These are phyloP conservation scores for Arvicola amphibius DNA, from an alignment of 2,797 vertebrate species.

Conservation along the genomic window DNA sequence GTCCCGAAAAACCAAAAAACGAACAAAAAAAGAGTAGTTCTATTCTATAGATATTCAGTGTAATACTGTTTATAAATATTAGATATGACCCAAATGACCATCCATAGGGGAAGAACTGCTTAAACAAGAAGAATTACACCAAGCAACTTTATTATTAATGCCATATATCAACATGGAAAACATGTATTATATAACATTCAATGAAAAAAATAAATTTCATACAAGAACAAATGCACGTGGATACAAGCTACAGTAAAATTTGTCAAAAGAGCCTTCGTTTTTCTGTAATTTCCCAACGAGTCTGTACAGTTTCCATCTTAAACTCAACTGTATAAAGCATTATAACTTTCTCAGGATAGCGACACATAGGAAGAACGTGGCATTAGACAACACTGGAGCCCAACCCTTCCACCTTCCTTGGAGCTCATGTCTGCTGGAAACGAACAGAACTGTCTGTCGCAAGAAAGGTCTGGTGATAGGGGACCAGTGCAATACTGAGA, in stretches of 20 bases:
- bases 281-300: neutral
- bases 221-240: slow-evolving; percentile 21
- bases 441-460: neutral
- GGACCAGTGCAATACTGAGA: neutral
- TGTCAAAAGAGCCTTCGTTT: slow-evolving; percentile 15
- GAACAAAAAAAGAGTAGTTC: neutral
- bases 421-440: neutral
- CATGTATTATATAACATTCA: slow-evolving; percentile 56
- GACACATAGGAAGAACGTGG: neutral
- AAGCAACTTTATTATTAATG: slow-evolving; percentile 37
- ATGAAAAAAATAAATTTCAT: slow-evolving; percentile 46
- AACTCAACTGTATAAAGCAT: neutral
- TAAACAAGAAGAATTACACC: neutral
- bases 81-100: slow-evolving; percentile 18
- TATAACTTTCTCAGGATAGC: neutral
- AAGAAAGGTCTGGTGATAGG: neutral
- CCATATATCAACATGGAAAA: slow-evolving; percentile 44
- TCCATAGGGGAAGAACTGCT: neutral
- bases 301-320: neutral
- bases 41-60: neutral
- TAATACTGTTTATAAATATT: slow-evolving; percentile 32
- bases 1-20: no score
- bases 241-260: slow-evolving; percentile 54
- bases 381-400: neutral
- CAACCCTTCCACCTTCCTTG: neutral